phyloP scores from a whole-genome alignment of 2,113 vertebrate species.

The Pagrus major region DNA sequence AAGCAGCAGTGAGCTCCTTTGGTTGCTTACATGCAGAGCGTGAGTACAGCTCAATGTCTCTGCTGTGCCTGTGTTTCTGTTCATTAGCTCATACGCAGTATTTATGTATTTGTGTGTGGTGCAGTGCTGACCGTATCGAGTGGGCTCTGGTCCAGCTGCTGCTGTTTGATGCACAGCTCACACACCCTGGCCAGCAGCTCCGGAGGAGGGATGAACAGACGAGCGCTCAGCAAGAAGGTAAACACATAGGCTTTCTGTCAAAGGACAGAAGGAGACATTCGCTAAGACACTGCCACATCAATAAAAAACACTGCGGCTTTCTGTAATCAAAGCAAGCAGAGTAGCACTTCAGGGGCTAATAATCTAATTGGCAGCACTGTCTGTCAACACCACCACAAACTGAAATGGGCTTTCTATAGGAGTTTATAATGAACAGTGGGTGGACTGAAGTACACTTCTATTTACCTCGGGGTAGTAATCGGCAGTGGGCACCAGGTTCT shows the following conservation, averaged over 20 bases:
- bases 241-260: constrained; percentile 94
- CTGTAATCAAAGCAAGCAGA: constrained; percentile 47
- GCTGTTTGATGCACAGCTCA: constrained; percentile 92
- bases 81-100: not conserved
- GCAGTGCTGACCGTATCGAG: constrained; percentile 89
- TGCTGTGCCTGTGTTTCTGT: not conserved
- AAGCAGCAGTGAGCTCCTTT: no score
- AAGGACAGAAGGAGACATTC: constrained; percentile 47
- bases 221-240: constrained; percentile 93
- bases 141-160: constrained; percentile 90
- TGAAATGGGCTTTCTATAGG: constrained; percentile 23
- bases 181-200: constrained; percentile 92
- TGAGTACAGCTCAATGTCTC: not conserved
- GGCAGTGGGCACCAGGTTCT: constrained; percentile 91
- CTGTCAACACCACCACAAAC: constrained; percentile 8
- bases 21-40: not conserved
- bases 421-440: constrained; percentile 5
- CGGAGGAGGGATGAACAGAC: constrained; percentile 91
- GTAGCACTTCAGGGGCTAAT: constrained; percentile 21
- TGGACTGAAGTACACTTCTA: not conserved
- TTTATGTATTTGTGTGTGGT: constrained; percentile 33
- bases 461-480: constrained; percentile 93
- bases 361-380: constrained; percentile 26
- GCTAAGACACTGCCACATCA: constrained; percentile 25
- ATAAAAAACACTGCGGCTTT: constrained; percentile 39